Percentiles rank a stretch among this genome's conserved stretches.
Evolutionary conservation across 1,140 invertebrate genomes (phyloP).

Genomic region (Caenorhabditis brenneri): DNA sequence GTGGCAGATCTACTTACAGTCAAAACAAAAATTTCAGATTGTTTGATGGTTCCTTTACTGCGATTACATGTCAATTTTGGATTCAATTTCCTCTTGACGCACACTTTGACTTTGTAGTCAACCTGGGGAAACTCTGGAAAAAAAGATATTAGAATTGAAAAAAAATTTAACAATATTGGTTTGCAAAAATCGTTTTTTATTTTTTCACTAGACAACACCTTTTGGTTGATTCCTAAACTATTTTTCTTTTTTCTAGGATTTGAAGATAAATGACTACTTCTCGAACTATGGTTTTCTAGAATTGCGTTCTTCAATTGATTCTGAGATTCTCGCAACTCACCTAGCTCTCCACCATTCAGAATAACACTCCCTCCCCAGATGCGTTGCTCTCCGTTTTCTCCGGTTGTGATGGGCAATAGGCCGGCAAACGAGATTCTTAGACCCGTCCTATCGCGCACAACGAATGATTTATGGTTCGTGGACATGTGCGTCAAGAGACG

Average conservation of each 20-base stretch:
- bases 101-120: not conserved
- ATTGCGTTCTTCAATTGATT: not conserved
- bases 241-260: too few relatives aligned
- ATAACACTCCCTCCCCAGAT: slow-evolving; percentile 3
- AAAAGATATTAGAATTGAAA: not conserved
- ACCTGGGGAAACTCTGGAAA: not conserved
- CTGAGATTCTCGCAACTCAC: not conserved
- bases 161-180: too few relatives aligned
- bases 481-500: slow-evolving; percentile 10
- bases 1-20: not conserved
- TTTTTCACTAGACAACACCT: too few relatives aligned
- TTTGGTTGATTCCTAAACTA: too few relatives aligned
- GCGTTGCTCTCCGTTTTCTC: slow-evolving; percentile 6
- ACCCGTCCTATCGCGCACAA: slow-evolving; percentile 22
- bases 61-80: not conserved
- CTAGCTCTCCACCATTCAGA: not conserved
- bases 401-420: slow-evolving; percentile 17
- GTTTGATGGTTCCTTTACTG: not conserved
- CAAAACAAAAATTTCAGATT: not conserved
- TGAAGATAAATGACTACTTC: too few relatives aligned
- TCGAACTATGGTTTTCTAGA: not conserved
- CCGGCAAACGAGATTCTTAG: not conserved
- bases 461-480: not conserved
- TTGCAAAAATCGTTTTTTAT: too few relatives aligned
- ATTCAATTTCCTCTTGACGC: not conserved